These are phyloP conservation scores for Exephanes ischioxanthus DNA, from an alignment of 2,888 invertebrate species.

Conservation along the genomic window DNA sequence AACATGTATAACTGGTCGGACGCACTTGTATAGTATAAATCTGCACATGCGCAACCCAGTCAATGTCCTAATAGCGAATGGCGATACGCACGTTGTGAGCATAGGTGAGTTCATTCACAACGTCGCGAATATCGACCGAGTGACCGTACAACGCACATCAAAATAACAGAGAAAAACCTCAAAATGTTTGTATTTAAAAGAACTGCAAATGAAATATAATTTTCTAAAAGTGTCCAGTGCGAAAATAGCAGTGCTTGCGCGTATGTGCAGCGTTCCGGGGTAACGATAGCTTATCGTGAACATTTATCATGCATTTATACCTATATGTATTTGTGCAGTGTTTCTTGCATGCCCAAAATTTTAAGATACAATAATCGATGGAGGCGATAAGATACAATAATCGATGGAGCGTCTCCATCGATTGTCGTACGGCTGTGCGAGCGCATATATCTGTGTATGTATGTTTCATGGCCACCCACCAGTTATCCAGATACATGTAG, in stretches of 20 bases:
- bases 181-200: not conserved
- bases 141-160: not conserved
- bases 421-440: not conserved
- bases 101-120: slow-evolving; percentile 6
- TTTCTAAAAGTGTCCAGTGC: not conserved
- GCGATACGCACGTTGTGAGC: slow-evolving; percentile 18
- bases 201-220: not conserved
- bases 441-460: not conserved
- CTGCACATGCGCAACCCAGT: slow-evolving; percentile 5
- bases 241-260: not conserved
- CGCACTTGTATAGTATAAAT: not conserved
- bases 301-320: not conserved
- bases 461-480: not conserved
- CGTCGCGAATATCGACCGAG: slow-evolving; percentile 15
- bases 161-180: not conserved
- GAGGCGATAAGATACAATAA: not conserved
- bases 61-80: not conserved
- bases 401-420: not conserved
- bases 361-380: not conserved
- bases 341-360: not conserved
- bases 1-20: not conserved
- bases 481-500: not conserved
- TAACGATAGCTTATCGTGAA: not conserved
- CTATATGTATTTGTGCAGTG: not conserved
- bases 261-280: not conserved